These are phyloP conservation scores for Muscicapa comitata DNA, from an alignment of 2,797 vertebrate species.

Conservation along the genomic window DNA sequence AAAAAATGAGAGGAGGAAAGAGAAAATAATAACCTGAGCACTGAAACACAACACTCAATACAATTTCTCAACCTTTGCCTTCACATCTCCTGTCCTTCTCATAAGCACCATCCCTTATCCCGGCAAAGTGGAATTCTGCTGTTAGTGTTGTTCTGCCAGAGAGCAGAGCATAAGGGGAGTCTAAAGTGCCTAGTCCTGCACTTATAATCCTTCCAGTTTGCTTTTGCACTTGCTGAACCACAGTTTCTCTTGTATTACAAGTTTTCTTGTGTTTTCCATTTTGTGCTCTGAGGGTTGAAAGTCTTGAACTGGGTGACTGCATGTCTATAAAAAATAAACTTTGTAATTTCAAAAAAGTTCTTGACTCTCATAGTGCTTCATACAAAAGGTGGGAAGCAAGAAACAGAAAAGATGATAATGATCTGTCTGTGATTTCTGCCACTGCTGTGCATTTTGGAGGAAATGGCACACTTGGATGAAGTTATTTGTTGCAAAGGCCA, in stretches of 20 bases:
- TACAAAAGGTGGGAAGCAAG: background rate
- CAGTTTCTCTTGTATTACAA: background rate
- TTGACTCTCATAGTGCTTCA: background rate
- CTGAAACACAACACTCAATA: background rate
- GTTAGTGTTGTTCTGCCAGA: background rate
- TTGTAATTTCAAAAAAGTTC: background rate
- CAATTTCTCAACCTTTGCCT: background rate
- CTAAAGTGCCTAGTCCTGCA: background rate
- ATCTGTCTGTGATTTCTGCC: background rate
- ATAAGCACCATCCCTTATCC: background rate
- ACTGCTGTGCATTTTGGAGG: background rate
- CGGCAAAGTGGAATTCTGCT: background rate
- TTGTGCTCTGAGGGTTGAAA: background rate
- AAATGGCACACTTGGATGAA: slow-evolving; percentile 3
- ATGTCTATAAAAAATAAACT: background rate
- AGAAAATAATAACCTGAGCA: background rate
- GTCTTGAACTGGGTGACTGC: background rate
- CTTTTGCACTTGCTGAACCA: background rate
- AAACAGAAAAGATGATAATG: background rate
- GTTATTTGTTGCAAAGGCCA: background rate
- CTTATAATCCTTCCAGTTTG: background rate
- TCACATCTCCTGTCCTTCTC: background rate
- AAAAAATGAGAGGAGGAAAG: background rate
- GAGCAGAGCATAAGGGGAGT: fast-evolving
- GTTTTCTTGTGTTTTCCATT: background rate